Evolutionary conservation across 2,888 invertebrate genomes (phyloP), one percentile per base, ranked within the genome.

Genomic region (Slavum lentiscoides): DNA sequence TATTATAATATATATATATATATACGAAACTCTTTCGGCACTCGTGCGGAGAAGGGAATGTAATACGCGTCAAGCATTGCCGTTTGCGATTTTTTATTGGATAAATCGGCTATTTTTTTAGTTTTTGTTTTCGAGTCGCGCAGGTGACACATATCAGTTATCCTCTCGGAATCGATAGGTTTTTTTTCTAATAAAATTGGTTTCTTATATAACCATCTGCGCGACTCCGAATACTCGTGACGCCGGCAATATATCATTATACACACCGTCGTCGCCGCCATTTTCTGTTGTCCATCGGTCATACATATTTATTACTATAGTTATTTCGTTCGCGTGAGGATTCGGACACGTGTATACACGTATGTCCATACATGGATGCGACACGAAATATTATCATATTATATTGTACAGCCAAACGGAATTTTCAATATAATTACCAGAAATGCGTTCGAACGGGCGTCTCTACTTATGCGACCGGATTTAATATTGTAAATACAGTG

Each of bases 191-290:
- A 77, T 49, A 49, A 70, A 70, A 77, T 77, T 70, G 70, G 69
- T 70, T 76, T 77, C 77, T 49, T 13, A 62, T 13, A 62, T 70
- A 77, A 70, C 62, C 70, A 55, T 77, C 69, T 70, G 70, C 43
- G 30, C 55, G 23, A 55, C 55, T 62, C 21, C 19, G 37, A 70
- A 70, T 62, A 62, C 53, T 53, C 55, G 30, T n/a, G n/a, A 19
- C 30, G 37, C 9, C n/a, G 1, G 21, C 37, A 66, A 19, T 19
- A 74, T 72, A 72, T 15, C n/a, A 59, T 67, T 43, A 15, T 15
- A 58, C 30, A 30, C 30, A 6, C 43, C 43, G 43, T 5, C 49
- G 49, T 3, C 49, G 49, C 23, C 21, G 49, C 49, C 19, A 53
- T 55, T 55, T 55, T 5, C 21, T 21, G 9, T 11, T 64, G 30